phyloP scores from a whole-genome alignment of 2,888 invertebrate species.

The Drosophila mimetica region DNA sequence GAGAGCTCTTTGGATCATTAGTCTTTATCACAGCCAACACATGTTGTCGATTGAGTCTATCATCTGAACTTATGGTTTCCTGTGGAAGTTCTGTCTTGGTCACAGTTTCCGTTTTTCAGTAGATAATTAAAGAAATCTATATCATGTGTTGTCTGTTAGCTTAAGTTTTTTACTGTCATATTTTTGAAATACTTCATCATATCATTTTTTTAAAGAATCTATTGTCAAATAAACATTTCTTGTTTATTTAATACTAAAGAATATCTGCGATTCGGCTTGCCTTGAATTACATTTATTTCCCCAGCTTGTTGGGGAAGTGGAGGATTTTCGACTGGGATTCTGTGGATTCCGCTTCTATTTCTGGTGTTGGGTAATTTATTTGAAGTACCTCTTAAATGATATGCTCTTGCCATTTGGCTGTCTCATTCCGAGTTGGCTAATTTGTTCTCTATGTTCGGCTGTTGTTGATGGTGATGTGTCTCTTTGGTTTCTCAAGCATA shows the following conservation, averaged over 20 bases:
- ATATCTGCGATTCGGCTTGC: conserved; percentile 17
- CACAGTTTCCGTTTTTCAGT: conserved; percentile 9
- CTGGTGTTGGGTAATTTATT: conserved; percentile 68
- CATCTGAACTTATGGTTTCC: conserved; percentile 14
- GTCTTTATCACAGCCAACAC: neutral
- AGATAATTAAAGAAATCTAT: conserved; percentile 15
- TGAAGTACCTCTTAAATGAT: conserved; percentile 74
- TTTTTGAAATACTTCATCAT: neutral
- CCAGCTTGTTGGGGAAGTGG: neutral
- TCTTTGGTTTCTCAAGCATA: conserved; percentile 35
- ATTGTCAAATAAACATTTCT: neutral
- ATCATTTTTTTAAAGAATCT: too few species aligned
- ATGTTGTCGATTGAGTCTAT: conserved; percentile 2
- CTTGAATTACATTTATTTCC: neutral
- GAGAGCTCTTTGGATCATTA: neutral
- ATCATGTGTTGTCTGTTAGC: conserved; percentile 3
- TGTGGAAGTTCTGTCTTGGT: neutral
- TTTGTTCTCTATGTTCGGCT: conserved; percentile 57
- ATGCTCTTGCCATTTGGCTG: conserved; percentile 62
- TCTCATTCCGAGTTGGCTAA: conserved; percentile 66
- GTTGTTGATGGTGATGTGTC: conserved; percentile 25
- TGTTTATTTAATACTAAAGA: conserved; percentile 1
- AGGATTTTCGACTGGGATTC: conserved; percentile 7
- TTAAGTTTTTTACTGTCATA: neutral
- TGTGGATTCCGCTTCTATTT: conserved; percentile 59